Base-by-base conservation (phyloP, 2,797 vertebrate genomes). In the Agapornis canus region DNA sequence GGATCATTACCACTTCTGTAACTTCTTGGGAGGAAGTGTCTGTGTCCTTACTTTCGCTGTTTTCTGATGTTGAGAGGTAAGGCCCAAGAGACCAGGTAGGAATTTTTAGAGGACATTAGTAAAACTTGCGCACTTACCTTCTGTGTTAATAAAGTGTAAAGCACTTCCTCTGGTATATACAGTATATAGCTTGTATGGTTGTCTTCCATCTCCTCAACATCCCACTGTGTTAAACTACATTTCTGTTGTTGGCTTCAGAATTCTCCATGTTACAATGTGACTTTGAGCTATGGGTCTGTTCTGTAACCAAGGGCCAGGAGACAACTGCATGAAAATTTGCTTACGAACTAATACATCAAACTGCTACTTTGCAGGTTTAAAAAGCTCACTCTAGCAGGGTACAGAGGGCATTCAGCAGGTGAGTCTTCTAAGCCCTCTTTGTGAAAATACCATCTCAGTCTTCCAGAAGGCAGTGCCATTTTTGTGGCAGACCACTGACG, bases 81-180 rank as follows among this genome's bases (percentile, higher is more conserved):
- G 51, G 45, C 21, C 2, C 5, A 59, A 40, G 48, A 56, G 31
- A 52, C 8, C 0, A 0, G 37, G 3, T 45, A 57, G n/a, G 23
- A 83, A 60, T 78, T 79, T 89, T 76, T 52, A 43, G 17, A 57
- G 39, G 31, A 11, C 19, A 4, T 13, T 69, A 37, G 17, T 63
- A 64, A 73, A 79, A 72, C 20, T 31, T 47, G 14, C 3, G 3
- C 13, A 7, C 14, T 66, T 76, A 15, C 3, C 13, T 57, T 61
- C 54, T 71, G 11, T 47, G 11, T 32, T 69, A 27, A 18, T 17
- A 8, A 21, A 65, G 21, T 11, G 15, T 6, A 2, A 35, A 69
- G 5, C 65, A 11, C 29, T 66, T 72, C 22, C 13, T 49, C 25
- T 39, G 19, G 18, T 54, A 8, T 31, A 22, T 40, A 22, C 2